Evolutionary conservation across 2,113 vertebrate genomes (phyloP), one percentile per base, ranked within the genome.

Genomic region (Ptychochromis oligacanthus): DNA sequence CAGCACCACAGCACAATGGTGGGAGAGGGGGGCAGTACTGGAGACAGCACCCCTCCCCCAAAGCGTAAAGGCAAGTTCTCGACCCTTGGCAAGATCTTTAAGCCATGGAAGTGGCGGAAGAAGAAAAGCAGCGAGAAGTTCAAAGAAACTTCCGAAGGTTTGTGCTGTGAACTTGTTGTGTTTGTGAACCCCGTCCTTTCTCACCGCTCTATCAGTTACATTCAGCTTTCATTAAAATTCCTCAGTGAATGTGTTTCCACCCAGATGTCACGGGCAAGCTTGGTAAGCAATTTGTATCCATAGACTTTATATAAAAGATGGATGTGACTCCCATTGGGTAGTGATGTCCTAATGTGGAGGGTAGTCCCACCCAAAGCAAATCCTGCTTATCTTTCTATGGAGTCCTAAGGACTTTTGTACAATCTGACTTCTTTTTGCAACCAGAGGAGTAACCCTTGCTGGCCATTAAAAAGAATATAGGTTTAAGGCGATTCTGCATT

Each of bases 51-150:
- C 0, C 97, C 97, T 85, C 97, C 97, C 46, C 96, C 96, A 1
- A 99, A 98, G 90, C 97, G 98, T 83, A 99, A 98, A 93, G 98
- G 97, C 95, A 99, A 99, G 94, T 98, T 99, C 88, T 97, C 98
- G 1, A 95, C 96, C 59, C 97, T 99, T 77, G 98, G 98, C 91
- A 99, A 99, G 92, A 97, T 99, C 94, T 99, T 99, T 94, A 99
- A 98, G 86, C 98, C 98, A 4, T 99, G 98, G 98, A 99, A 99
- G 91, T 99, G 98, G 98, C 96, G 98, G 89, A 99, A 99, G 96
- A 99, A 99, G 97, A 99, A 98, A 96, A 97, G 96, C 95, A 99
- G 98, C 46, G 98, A 98, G 87, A 98, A 96, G 89, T 99, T 99
- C 93, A 96, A 97, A 92, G 97, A 99, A 94, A 98, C 98, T 9